These are phyloP conservation scores for Drosophila ambigua DNA, from an alignment of 1,140 invertebrate species.

Conservation along the genomic window DNA sequence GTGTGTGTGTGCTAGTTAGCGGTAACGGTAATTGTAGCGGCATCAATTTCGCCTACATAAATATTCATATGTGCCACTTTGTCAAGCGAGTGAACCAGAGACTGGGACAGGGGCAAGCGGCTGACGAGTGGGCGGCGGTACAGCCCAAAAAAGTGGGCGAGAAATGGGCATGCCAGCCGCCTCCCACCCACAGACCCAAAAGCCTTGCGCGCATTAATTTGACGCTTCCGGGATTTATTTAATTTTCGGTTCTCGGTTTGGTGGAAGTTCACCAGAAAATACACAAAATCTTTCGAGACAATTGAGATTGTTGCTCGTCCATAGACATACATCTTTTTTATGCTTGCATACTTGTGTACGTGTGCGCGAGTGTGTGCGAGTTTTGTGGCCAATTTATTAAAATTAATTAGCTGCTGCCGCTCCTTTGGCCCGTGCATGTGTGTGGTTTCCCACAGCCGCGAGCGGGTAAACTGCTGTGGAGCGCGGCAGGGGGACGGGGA, in stretches of 20 bases:
- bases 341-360: slow-evolving; percentile 11
- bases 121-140: neutral
- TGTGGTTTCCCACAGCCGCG: slow-evolving; percentile 49
- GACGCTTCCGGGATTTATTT: slow-evolving; percentile 73
- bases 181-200: slow-evolving; percentile 1
- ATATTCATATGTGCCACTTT: slow-evolving; percentile 75
- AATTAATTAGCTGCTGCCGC: slow-evolving; percentile 72
- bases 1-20: slow-evolving; percentile 64
- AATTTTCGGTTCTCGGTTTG: slow-evolving; percentile 64
- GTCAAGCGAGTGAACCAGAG: slow-evolving; percentile 10
- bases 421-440: slow-evolving; percentile 23
- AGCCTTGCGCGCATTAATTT: slow-evolving; percentile 71
- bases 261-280: slow-evolving; percentile 40
- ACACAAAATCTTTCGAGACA: slow-evolving; percentile 39
- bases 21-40: slow-evolving; percentile 77
- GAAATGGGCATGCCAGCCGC: slow-evolving; percentile 4
- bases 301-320: slow-evolving; percentile 13
- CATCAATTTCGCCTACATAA: slow-evolving; percentile 77
- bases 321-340: neutral
- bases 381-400: slow-evolving; percentile 71
- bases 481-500: too few species aligned
- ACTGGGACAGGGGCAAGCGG: neutral
- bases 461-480: slow-evolving; percentile 1
- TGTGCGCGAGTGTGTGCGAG: slow-evolving; percentile 37
- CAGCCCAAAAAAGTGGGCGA: neutral